Evolutionary conservation across 1,140 invertebrate genomes (phyloP).

Genomic region (Drosophila dunni): DNA sequence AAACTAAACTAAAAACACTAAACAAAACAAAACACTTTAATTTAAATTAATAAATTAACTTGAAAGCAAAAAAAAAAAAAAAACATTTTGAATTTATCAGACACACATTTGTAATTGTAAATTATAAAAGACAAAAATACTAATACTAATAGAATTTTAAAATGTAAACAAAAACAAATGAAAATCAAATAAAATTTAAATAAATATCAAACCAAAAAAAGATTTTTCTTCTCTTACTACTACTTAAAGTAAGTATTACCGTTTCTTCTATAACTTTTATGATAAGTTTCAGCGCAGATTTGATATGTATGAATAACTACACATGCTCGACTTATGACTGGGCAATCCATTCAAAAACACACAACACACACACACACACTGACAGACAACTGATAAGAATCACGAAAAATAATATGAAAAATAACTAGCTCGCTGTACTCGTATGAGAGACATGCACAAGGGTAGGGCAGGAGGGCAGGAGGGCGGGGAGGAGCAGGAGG

Average conservation of each 20-base stretch:
- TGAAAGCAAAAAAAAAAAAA: constrained; percentile 18
- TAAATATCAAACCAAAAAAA: constrained; percentile 57
- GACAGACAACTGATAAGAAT: constrained; percentile 53
- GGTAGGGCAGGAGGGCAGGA: background rate
- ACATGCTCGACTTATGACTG: background rate
- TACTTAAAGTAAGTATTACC: background rate
- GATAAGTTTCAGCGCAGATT: background rate
- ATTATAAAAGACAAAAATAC: constrained; percentile 42
- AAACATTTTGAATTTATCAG: constrained; percentile 68
- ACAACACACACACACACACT: constrained; percentile 8
- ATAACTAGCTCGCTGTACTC: constrained; percentile 38
- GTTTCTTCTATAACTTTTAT: background rate
- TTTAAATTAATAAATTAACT: constrained; percentile 40
- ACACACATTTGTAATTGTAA: constrained; percentile 68
- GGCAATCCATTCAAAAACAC: constrained; percentile 10
- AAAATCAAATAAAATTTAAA: constrained; percentile 65
- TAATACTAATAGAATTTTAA: constrained; percentile 69
- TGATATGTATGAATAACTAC: constrained; percentile 1
- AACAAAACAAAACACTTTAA: constrained; percentile 32
- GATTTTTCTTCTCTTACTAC: background rate
- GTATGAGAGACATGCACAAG: constrained; percentile 8
- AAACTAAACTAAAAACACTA: constrained; percentile 47
- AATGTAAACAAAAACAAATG: constrained; percentile 53
- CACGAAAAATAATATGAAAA: constrained; percentile 45
- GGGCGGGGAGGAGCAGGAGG: background rate